phyloP scores from a whole-genome alignment of 2,797 vertebrate genomes.

The Liasis olivaceus region DNA sequence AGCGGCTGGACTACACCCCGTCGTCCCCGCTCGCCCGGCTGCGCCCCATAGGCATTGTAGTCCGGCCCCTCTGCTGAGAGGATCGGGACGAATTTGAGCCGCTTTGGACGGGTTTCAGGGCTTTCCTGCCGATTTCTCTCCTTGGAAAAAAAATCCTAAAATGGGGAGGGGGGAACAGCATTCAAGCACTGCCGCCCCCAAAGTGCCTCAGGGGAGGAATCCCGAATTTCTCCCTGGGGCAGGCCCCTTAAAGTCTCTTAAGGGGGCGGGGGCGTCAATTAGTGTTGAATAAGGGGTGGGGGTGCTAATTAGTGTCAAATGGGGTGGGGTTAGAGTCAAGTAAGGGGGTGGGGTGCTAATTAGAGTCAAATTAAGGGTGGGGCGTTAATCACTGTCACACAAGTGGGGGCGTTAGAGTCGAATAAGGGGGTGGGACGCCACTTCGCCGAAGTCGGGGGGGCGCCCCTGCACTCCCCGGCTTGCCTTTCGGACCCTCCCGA shows the following conservation, averaged over 20 bases:
- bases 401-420: background rate
- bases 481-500: background rate
- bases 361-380: background rate
- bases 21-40: background rate
- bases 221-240: background rate
- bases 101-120: background rate
- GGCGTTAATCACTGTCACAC: background rate
- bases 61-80: background rate
- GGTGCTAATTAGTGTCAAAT: background rate
- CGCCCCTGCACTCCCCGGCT: background rate
- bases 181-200: background rate
- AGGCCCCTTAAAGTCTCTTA: background rate
- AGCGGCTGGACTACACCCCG: background rate
- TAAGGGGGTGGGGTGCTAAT: background rate
- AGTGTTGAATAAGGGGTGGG: background rate
- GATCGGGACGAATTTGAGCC: background rate
- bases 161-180: background rate
- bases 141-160: background rate
- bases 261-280: too few species aligned
- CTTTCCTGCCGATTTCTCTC: background rate
- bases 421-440: background rate
- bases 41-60: background rate
- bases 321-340: too few species aligned
- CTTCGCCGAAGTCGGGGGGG: too few species aligned
- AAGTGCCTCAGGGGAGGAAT: too few species aligned